Percentiles rank a stretch among this genome's conserved stretches.
These are phyloP conservation scores for Gopherus evgoodei DNA, from an alignment of 2,113 vertebrate species.

Conservation along the genomic window DNA sequence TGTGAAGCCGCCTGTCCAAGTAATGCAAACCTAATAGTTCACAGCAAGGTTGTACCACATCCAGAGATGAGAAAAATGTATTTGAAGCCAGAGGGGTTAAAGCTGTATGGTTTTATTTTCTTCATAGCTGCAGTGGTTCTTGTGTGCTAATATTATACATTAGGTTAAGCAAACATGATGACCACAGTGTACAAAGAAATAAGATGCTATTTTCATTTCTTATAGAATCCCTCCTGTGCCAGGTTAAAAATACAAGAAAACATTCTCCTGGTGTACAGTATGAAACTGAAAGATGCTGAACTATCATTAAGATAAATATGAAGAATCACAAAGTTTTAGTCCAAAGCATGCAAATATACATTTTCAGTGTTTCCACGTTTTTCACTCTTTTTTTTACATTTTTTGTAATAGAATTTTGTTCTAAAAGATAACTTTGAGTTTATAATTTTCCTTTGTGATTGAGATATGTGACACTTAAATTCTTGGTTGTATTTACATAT, in stretches of 20 bases:
- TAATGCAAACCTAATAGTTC: slow-evolving; percentile 63
- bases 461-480: slow-evolving; percentile 66
- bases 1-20: slow-evolving; percentile 69
- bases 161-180: slow-evolving; percentile 25
- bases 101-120: slow-evolving; percentile 49
- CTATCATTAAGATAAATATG: not conserved
- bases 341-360: not conserved
- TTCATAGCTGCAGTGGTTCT: slow-evolving; percentile 17
- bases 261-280: not conserved
- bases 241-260: not conserved
- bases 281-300: slow-evolving; percentile 3
- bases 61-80: slow-evolving; percentile 59
- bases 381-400: slow-evolving; percentile 4
- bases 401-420: slow-evolving; percentile 23
- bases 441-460: slow-evolving; percentile 63
- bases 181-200: not conserved
- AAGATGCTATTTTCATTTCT: slow-evolving; percentile 10
- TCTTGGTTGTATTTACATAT: slow-evolving; percentile 69
- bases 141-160: not conserved
- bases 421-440: slow-evolving; percentile 53
- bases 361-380: not conserved
- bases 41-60: slow-evolving; percentile 70
- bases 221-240: not conserved
- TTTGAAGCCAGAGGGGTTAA: slow-evolving; percentile 45
- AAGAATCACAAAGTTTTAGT: not conserved